Base-by-base conservation (phyloP, 2,888 invertebrate species). In the Punctoribates punctum region DNA sequence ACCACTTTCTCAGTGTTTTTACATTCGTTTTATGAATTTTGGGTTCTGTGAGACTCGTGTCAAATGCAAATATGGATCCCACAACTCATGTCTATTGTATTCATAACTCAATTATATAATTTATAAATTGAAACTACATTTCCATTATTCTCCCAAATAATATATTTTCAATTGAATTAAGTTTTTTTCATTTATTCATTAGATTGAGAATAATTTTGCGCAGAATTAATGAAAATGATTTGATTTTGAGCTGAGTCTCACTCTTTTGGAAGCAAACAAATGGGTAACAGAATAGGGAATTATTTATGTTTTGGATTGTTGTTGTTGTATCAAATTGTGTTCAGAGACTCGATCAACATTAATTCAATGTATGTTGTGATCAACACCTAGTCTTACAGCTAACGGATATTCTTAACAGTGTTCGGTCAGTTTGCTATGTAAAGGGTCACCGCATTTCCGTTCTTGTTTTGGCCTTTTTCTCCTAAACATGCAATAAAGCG, bases 401-500 rank as follows among this genome's bases (percentile, higher is more conserved):
- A 67, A 67, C 67, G 67, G 67, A 67, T 67, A 67, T 67, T 67
- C 67, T 38, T 34, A 67, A 8, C 17, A 38, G 20, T 67, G 67
- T 67, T 67, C n/a, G 67, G 67, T 67, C 67, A 67, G 67, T 67
- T 34, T 25, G 13, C 34, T 17, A 17, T 8, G 67, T 34, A 67
- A 67, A 67, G 34, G 67, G 34, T 67, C 34, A 67, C n/a, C 38
- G 38, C 67, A 67, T 67, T 67, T 67, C 67, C 67, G 67, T 15
- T 67, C 38, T 34, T n/a, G n/a, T 34, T 0, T 8, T 67, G 13
- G n/a, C 38, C 5, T 34, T 67, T 67, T 29, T 62, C 25, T 27
- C 38, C 2, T n/a, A 67, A 67, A 38, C 67, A 67, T 34, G 67
- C 67, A 67, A 67, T 67, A 67, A 67, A 67, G n/a, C 38, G 67